Evolutionary conservation across 2,888 invertebrate genomes (phyloP), one percentile per base, ranked within the genome.

Genomic region (Mongoloraphidia duomilia): DNA sequence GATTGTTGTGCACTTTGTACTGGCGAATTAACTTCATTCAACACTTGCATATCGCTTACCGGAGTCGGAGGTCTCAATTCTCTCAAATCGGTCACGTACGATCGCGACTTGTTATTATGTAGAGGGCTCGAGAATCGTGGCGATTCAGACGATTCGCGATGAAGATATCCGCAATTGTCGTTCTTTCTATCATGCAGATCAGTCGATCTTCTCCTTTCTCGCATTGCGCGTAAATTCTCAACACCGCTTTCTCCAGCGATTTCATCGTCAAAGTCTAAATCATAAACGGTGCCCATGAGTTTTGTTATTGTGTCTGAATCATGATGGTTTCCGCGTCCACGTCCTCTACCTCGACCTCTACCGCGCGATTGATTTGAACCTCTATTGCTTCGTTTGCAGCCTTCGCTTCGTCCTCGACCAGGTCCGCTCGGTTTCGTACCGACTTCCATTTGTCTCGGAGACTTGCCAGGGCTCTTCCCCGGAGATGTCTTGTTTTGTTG

Each of bases 211-310:
- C 87, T 73, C 52, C 82, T 72, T 59, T 90, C 89, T 35, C 90
- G 72, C 68, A 90, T 77, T 9, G 87, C 80, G 59, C 87, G 80
- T 10, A 90, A 66, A 63, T 84, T 83, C 60, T 82, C 81, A 47
- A 86, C 80, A 61, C 75, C 73, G 12, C 81, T 80, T 52, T 84
- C 83, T 55, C 77, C 80, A 9, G 80, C 76, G 51, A 86, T 79
- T 62, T 90, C 89, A 59, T 90, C 89, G 54, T 89, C 84, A 54
- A 86, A 86, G 63, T 89, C 82, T 55, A 85, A 77, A 63, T 86
- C 92, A 60, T 89, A 92, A 2, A 91, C 91, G 2, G 91, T 91
- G 9, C 91, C 89, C 8, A 82, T 81, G 37, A 89, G 70, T 63
- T 87, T 88, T 3, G 86, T 82, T 58, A 80, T 80, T 17, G 76